These are phyloP conservation scores for Brachyhypopomus occidentalis DNA, from an alignment of 2,113 vertebrate species.

Conservation along the genomic window DNA sequence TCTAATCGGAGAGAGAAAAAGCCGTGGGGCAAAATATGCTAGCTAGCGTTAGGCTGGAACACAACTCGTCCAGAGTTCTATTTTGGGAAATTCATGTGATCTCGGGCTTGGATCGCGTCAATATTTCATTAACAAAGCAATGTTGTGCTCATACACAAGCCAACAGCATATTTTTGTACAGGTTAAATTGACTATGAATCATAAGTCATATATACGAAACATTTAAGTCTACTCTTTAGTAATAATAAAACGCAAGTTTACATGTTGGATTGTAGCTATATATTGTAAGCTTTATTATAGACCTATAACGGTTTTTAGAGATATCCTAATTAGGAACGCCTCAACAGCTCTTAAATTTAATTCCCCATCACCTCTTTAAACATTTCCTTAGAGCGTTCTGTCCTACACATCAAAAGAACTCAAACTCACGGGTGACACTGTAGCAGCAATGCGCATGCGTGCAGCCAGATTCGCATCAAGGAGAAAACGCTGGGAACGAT, in stretches of 20 bases:
- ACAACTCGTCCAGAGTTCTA: conserved; percentile 1
- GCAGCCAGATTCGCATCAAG: neutral
- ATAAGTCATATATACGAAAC: no score
- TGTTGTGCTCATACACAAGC: neutral
- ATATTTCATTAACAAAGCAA: neutral
- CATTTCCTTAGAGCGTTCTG: neutral
- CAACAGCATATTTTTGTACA: neutral
- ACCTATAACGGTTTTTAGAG: no score
- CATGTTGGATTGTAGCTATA: no score
- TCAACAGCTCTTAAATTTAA: no score
- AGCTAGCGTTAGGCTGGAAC: neutral
- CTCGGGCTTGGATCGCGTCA: neutral
- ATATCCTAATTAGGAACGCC: no score
- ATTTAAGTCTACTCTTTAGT: no score
- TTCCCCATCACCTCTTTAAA: no score
- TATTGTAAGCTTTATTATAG: no score
- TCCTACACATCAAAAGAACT: neutral
- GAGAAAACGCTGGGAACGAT: neutral
- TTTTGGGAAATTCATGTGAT: neutral
- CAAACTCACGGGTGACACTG: neutral
- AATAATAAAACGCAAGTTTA: no score
- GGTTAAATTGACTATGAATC: no score
- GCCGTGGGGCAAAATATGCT: neutral
- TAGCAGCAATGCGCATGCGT: neutral
- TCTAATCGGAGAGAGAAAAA: conserved; percentile 46